Evolutionary conservation across 2,888 invertebrate genomes (phyloP).

Genomic region (Diaprepes abbreviatus): DNA sequence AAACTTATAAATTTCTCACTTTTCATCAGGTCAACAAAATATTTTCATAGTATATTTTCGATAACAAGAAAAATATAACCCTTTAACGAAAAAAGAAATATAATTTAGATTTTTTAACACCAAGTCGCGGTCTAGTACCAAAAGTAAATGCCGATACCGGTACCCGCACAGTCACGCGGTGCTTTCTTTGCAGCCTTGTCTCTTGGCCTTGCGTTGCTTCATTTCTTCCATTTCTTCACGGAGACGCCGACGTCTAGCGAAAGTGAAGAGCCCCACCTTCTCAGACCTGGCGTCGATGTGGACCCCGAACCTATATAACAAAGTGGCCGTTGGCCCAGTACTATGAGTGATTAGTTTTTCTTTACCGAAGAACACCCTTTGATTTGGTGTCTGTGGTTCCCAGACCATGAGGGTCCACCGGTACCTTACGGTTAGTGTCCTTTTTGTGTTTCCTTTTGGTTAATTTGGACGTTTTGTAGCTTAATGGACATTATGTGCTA

Average conservation of each 20-base stretch:
- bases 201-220: constrained; percentile 47
- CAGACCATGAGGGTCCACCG: constrained; percentile 72
- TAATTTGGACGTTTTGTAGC: constrained; percentile 42
- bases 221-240: constrained; percentile 34
- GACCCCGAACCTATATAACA: constrained; percentile 62
- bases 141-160: background rate
- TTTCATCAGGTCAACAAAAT: no score
- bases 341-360: constrained; percentile 46
- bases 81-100: no score
- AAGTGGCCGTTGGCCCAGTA: constrained; percentile 46
- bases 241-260: constrained; percentile 28
- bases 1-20: no score
- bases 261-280: constrained; percentile 41
- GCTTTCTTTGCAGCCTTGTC: constrained; percentile 43
- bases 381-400: constrained; percentile 46
- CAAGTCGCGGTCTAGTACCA: no score
- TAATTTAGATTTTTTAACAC: no score
- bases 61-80: no score
- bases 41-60: no score
- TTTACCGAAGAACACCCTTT: constrained; percentile 35
- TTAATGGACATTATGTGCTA: constrained; percentile 4
- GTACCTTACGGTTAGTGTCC: constrained; percentile 74
- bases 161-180: background rate
- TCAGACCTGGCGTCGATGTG: background rate
- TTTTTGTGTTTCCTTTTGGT: constrained; percentile 56